These are phyloP conservation scores for Bergia puertoricense DNA, from an alignment of 92 coral and sea anemone genomes.

Conservation along the genomic window DNA sequence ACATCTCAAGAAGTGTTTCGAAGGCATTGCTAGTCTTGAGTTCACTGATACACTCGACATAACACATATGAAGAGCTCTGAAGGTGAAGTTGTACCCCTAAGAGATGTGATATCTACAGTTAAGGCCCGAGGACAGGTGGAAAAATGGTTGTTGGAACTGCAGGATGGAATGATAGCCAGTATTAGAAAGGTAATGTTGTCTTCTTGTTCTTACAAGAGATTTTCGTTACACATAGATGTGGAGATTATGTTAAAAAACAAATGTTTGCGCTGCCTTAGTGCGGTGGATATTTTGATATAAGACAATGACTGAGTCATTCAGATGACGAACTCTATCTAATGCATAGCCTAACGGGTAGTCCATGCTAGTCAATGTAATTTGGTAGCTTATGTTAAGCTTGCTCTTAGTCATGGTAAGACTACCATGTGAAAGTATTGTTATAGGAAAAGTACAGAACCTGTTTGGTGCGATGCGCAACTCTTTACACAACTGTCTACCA, in stretches of 20 bases:
- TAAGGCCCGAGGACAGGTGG: conserved; percentile 99
- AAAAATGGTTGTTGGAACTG: conserved; percentile 93
- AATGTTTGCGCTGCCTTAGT: not conserved
- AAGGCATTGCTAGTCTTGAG: conserved; percentile 90
- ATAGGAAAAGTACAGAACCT: too few species aligned
- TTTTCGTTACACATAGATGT: not conserved
- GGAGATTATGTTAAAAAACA: not conserved
- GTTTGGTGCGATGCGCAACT: too few species aligned
- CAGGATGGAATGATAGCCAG: conserved; percentile 97
- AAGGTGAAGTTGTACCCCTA: conserved; percentile 90
- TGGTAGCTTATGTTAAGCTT: too few species aligned
- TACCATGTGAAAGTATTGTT: too few species aligned
- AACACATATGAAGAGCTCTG: conserved; percentile 93
- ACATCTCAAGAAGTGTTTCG: conserved; percentile 97
- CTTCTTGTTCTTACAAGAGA: not conserved
- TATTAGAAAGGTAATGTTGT: conserved; percentile 75
- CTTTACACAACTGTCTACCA: too few species aligned
- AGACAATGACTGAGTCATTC: too few species aligned
- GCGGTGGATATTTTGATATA: too few species aligned
- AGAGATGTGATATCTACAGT: conserved; percentile 88
- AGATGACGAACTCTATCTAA: too few species aligned
- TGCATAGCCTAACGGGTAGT: too few species aligned
- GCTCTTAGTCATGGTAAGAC: too few species aligned
- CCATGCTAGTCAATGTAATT: too few species aligned
- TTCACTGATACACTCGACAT: conserved; percentile 94